Conservation (phyloP, 2,797 vertebrate genomes). For the Urocyon cinereoargenteus region DNA sequence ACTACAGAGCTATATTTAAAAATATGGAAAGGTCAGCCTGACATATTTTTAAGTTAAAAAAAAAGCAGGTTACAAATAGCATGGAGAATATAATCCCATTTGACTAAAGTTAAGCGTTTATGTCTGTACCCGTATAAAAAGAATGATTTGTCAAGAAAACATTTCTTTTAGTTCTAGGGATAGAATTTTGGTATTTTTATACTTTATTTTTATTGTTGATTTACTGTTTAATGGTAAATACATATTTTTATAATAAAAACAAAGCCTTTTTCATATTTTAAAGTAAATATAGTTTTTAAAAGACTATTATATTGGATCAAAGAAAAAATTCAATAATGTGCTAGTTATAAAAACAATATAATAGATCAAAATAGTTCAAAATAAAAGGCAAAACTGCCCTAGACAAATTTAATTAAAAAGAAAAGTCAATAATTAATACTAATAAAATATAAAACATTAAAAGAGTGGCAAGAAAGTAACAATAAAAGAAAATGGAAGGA, state of each 20-base stretch:
- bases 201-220: conserved; percentile 26
- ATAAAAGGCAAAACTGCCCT: background rate
- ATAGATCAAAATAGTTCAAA: conserved; percentile 20
- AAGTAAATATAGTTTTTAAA: background rate
- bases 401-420: background rate
- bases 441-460: background rate
- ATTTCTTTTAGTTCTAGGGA: conserved; percentile 19
- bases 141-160: background rate
- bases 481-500: background rate
- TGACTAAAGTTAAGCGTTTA: background rate
- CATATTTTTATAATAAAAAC: conserved; percentile 53
- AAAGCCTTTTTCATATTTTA: conserved; percentile 15
- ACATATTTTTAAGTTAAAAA: conserved; percentile 21
- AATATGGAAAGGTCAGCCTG: background rate
- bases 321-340: background rate
- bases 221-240: background rate
- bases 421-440: background rate
- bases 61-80: background rate
- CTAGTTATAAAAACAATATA: background rate
- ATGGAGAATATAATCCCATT: background rate
- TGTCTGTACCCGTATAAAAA: background rate
- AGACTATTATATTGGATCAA: background rate
- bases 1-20: background rate
- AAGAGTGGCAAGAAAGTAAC: background rate
- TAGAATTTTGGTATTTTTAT: background rate